Base-by-base conservation (phyloP, 2,888 invertebrate genomes). In the Synergus umbraculus region DNA sequence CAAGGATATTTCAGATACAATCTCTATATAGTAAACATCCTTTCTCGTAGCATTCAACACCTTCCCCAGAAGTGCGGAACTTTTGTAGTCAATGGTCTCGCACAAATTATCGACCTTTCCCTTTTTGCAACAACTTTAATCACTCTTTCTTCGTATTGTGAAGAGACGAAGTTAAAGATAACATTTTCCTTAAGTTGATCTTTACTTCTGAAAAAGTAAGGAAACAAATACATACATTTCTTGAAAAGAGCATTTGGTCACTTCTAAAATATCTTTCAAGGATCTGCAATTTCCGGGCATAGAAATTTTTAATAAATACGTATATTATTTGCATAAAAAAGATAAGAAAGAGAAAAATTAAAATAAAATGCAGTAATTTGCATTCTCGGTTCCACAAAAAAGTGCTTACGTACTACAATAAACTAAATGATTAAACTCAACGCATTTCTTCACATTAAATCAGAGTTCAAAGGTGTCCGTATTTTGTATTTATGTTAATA, bases 11-110 rank as follows among this genome's bases (percentile, higher is more conserved):
- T n/a, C 9, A 18, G 58, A 58, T 58, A n/a, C 58, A 18, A 58
- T 58, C 58, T 58, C 9, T 58, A 18, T 58, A 18, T n/a, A 58
- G 58, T 58, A 44, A 67, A 67, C 43, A 67, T 43, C 67, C 43
- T 67, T 44, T 67, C 12, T 43, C 18, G 44, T 44, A 67, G 43
- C 67, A 67, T 67, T 67, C 43, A 43, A 67, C 67, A 67, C 67
- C 43, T 18, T 58, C 18, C 9, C 18, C 9, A 58, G 9, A 58
- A 58, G 2, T 58, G 18, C 18, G 58, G 10, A 58, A 58, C n/a
- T 58, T 58, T 18, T 58, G n/a, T 18, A 18, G 58, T 58, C 18
- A 58, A 58, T 58, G 58, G n/a, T 58, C 43, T 43, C 18, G 9
- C 18, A 63, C 29, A 44, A 44, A 67, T 67, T 67, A 44, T 67